Evolutionary conservation across 2,888 invertebrate species (phyloP), one percentile per base, ranked within the genome.

Genomic region (Nowickia ferox): DNA sequence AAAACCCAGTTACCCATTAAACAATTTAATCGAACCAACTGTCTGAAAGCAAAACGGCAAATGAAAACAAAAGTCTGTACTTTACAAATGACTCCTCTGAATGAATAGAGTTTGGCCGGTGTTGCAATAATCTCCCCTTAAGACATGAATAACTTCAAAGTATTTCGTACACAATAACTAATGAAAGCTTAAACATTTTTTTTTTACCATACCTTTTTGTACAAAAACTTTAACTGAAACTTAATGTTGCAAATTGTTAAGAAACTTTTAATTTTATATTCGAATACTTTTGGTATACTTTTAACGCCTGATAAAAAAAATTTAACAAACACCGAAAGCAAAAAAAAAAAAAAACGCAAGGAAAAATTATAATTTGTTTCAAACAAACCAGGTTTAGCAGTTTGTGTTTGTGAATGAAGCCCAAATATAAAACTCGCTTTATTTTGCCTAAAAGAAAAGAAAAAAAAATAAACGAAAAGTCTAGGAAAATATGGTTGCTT

Each of bases 1-100:
- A 69, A 79, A 79, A 75, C 84, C 79, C 42, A 84, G 63, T 84
- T 84, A 80, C 75, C 84, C 65, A 84, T 84, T 79, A 66, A 76
- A 59, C 51, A 80, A 71, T 76, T 65, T 57, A 22, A 38, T 55
- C 42, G 40, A 57, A 30, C 0, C 42, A 46, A 40, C 11, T 57
- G 46, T 55, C 22, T 42, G 10, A 4, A 17, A 30, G 17, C 42
- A 15, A n/a, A 59, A 65, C 71, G 46, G 13, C 76, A 71, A 30
- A 53, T 59, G 71, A 83, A 77, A 83, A 83, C 55, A 77, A 72
- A 77, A 72, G 74, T 59, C 19, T 51, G 42, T 6, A 63, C 53
- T 66, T 75, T 53, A 84, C 38, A 84, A 84, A 72, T 79, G 69
- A 65, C 22, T 48, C 19, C n/a, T 82, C 53, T 65, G 19, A 55